Evolutionary conservation across 2,888 invertebrate genomes (phyloP).

Genomic region (Pomacea canaliculata): DNA sequence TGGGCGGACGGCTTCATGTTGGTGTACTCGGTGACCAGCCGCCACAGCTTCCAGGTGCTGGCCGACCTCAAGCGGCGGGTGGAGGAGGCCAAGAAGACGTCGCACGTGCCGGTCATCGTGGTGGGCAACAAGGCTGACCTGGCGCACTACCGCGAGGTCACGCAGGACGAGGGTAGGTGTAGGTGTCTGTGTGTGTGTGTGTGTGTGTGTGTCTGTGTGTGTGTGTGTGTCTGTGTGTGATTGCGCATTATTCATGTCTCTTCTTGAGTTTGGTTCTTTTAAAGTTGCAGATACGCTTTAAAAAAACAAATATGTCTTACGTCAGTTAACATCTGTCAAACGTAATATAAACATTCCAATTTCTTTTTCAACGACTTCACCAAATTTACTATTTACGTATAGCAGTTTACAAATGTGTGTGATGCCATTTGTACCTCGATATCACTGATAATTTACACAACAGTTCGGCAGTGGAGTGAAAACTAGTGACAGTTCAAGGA

Average conservation of each 20-base stretch:
- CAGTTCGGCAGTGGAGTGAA: background rate
- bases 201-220: background rate
- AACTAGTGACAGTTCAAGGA: too few species aligned
- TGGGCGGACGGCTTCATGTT: constrained; percentile 65
- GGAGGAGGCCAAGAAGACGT: constrained; percentile 55
- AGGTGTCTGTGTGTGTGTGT: constrained; percentile 5
- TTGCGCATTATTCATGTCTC: background rate
- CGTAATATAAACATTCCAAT: too few species aligned
- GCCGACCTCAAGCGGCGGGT: constrained; percentile 52
- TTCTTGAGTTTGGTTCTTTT: too few species aligned
- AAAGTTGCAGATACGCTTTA: too few species aligned
- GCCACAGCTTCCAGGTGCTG: constrained; percentile 55
- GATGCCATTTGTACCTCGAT: background rate
- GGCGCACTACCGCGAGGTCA: constrained; percentile 60
- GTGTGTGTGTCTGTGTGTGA: background rate
- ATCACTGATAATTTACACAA: background rate
- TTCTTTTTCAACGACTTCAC: too few species aligned
- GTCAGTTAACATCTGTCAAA: too few species aligned
- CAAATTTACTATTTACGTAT: too few species aligned
- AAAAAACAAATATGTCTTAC: too few species aligned
- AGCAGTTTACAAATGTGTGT: background rate
- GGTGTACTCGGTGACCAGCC: constrained; percentile 60
- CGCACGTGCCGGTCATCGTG: constrained; percentile 58
- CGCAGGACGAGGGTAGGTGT: constrained; percentile 56
- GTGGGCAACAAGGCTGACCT: constrained; percentile 65